Percentiles rank a stretch among this genome's conserved stretches.
Conservation (phyloP, 2,113 vertebrate species). For the Vanacampus margaritifer region DNA sequence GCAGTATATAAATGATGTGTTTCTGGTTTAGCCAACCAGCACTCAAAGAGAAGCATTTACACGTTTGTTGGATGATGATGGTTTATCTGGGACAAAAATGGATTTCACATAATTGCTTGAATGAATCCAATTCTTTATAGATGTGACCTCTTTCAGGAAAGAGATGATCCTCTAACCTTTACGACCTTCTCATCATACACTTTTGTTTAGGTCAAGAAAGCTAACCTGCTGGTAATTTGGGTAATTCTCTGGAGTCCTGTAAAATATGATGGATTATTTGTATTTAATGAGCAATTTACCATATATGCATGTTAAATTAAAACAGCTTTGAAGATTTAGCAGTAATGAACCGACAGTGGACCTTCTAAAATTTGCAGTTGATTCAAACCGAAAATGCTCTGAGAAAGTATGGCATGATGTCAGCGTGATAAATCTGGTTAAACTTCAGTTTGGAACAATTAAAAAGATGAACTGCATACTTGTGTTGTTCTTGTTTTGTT, state of each 20-base stretch:
- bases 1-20: not conserved
- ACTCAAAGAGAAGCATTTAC: constrained; percentile 52
- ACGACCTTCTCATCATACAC: constrained; percentile 7
- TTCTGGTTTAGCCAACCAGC: constrained; percentile 9
- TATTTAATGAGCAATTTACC: constrained; percentile 58
- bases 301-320: constrained; percentile 48
- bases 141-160: constrained; percentile 34
- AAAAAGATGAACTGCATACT: no score
- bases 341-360: constrained; percentile 11
- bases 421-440: no score
- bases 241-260: constrained; percentile 32
- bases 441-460: no score
- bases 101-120: constrained; percentile 49
- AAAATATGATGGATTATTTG: constrained; percentile 58
- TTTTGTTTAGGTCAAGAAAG: constrained; percentile 35
- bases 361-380: not conserved
- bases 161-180: constrained; percentile 48
- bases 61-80: constrained; percentile 48
- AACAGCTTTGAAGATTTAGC: constrained; percentile 3
- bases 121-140: constrained; percentile 15
- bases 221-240: constrained; percentile 39
- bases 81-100: constrained; percentile 45
- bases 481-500: no score
- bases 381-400: not conserved
- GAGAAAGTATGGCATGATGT: not conserved